Evolutionary conservation across 2,113 vertebrate species (phyloP).

Genomic region (Myiozetetes cayanensis): DNA sequence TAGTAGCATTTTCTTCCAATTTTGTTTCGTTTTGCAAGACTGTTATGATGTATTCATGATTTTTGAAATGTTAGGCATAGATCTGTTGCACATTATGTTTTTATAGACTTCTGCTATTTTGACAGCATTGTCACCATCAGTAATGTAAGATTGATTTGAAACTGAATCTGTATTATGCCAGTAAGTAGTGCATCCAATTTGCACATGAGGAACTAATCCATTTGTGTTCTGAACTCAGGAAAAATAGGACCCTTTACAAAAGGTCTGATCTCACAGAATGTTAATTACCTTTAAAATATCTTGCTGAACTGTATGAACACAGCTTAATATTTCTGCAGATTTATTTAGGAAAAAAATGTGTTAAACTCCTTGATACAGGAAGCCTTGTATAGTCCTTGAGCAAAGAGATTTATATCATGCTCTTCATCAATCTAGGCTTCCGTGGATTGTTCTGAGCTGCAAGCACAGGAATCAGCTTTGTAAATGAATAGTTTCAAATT

Average conservation of each 20-base stretch:
- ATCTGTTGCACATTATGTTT: not conserved
- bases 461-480: not conserved
- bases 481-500: not conserved
- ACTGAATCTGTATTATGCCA: not conserved
- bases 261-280: not conserved
- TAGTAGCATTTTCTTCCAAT: not conserved
- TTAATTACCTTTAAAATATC: not conserved
- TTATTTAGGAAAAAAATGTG: conserved; percentile 12
- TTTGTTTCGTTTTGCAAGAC: not conserved
- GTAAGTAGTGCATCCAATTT: not conserved
- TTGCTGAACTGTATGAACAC: not conserved
- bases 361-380: not conserved
- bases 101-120: not conserved
- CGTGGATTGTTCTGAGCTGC: not conserved
- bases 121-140: not conserved
- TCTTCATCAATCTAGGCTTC: not conserved
- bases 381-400: not conserved
- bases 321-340: not conserved
- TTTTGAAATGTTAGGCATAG: not conserved
- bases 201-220: not conserved
- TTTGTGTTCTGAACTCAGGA: not conserved
- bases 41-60: not conserved
- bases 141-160: not conserved
- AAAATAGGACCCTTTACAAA: not conserved
- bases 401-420: not conserved